phyloP scores from a whole-genome alignment of 1,140 invertebrate genomes.

The Zeugodacus cucurbitae region DNA sequence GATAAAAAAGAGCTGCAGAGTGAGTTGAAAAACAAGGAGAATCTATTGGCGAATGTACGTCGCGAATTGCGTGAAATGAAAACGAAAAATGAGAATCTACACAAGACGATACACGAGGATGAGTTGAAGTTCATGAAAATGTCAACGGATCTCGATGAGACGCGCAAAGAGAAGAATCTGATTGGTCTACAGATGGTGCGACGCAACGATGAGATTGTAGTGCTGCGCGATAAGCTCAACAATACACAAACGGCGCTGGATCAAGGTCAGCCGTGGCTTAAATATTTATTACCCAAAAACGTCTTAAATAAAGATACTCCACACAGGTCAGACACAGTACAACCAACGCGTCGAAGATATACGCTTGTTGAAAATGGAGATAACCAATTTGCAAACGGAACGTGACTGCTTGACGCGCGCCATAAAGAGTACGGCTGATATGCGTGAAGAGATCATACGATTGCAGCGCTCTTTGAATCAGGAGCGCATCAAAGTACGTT shows the following conservation, averaged over 20 bases:
- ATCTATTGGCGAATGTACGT: constrained; percentile 66
- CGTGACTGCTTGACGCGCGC: constrained; percentile 72
- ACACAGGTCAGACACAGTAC: constrained; percentile 74
- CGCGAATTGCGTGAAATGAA: constrained; percentile 70
- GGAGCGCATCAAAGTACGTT: constrained; percentile 75
- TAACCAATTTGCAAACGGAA: constrained; percentile 75
- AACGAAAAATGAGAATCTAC: constrained; percentile 69
- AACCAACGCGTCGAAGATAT: constrained; percentile 80
- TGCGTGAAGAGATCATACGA: constrained; percentile 78
- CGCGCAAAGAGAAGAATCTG: constrained; percentile 76
- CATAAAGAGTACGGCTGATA: constrained; percentile 72
- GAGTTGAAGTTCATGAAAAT: constrained; percentile 71
- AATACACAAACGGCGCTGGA: constrained; percentile 77
- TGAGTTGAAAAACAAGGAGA: constrained; percentile 66
- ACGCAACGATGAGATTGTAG: constrained; percentile 78
- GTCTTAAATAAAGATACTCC: background rate
- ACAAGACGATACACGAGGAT: constrained; percentile 66
- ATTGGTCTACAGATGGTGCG: constrained; percentile 80
- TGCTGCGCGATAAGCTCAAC: constrained; percentile 80
- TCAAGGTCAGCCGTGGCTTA: constrained; percentile 67
- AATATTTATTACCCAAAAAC: background rate
- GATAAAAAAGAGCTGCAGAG: constrained; percentile 74
- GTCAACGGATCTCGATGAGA: constrained; percentile 74
- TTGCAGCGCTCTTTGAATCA: constrained; percentile 75
- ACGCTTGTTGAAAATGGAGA: constrained; percentile 78